Evolutionary conservation across 2,797 vertebrate genomes (phyloP).

Genomic region (Xenentodon cancila): DNA sequence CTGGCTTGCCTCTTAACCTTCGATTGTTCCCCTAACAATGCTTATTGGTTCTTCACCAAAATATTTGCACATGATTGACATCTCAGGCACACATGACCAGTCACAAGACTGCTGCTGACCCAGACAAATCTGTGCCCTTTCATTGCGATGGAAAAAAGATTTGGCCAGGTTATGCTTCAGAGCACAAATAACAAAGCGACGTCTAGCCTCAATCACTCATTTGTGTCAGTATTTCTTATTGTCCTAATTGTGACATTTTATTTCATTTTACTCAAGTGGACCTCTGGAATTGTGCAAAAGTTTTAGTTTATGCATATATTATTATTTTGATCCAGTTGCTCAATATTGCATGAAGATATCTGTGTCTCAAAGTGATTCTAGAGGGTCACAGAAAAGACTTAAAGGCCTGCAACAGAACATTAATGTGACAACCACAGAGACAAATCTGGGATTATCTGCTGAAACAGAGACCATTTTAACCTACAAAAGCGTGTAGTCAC

Average conservation of each 20-base stretch:
- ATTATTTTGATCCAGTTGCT: not conserved
- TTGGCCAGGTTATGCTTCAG: conserved; percentile 47
- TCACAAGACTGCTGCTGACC: conserved; percentile 68
- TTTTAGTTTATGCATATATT: not conserved
- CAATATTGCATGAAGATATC: not conserved
- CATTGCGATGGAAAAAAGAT: conserved; percentile 37
- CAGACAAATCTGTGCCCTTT: conserved; percentile 46
- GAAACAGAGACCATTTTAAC: not conserved
- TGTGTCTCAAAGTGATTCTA: not conserved
- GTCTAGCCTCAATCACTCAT: conserved; percentile 30
- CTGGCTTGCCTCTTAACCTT: conserved; percentile 57
- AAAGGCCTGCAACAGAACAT: not conserved
- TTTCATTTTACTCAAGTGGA: not conserved
- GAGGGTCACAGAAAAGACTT: not conserved
- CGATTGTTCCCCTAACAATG: conserved; percentile 69
- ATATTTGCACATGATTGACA: conserved; percentile 80
- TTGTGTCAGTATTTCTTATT: conserved; percentile 24
- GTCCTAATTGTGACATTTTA: conserved; percentile 18
- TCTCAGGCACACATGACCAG: conserved; percentile 76
- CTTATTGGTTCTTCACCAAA: conserved; percentile 74
- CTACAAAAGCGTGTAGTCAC: no score
- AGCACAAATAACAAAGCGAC: conserved; percentile 57
- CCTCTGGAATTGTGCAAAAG: not conserved
- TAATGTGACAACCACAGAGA: conserved; percentile 11
- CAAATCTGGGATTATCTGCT: not conserved